Conservation (phyloP, 2,113 vertebrate genomes). For the Leptocoma aspasia region DNA sequence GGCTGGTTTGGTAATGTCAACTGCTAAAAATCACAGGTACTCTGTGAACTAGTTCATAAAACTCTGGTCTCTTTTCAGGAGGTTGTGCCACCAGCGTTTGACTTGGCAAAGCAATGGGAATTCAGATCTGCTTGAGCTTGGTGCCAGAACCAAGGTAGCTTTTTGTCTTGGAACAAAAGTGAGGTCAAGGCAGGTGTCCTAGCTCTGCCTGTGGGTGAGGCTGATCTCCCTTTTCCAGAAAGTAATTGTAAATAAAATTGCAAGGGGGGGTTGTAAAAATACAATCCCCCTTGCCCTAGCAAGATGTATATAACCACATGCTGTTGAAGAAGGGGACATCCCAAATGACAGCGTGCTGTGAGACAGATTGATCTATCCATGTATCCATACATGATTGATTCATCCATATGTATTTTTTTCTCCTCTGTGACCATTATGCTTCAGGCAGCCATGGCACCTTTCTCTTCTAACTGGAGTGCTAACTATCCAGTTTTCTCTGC, state of each 20-base stretch:
- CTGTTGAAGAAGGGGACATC: not conserved
- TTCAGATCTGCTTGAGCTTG: not conserved
- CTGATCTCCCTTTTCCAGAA: not conserved
- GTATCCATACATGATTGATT: not conserved
- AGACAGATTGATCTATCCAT: not conserved
- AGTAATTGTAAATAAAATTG: not conserved
- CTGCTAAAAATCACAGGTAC: not conserved
- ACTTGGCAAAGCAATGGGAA: not conserved
- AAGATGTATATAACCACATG: not conserved
- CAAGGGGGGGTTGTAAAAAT: not conserved
- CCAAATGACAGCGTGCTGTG: not conserved
- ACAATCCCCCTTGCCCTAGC: not conserved
- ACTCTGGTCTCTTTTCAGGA: not conserved
- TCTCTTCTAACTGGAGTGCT: not conserved
- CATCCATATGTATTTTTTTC: not conserved
- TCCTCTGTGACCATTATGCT: not conserved
- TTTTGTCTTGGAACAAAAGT: not conserved
- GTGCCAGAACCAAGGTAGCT: fast-evolving
- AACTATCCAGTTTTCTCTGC: not conserved
- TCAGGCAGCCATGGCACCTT: not conserved
- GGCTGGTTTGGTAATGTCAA: not conserved
- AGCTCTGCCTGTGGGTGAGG: not conserved
- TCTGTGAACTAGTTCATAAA: not conserved
- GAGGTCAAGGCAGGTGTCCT: not conserved
- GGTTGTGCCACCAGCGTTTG: fast-evolving